Percentiles rank a stretch among this genome's conserved stretches.
Evolutionary conservation across 2,113 vertebrate species (phyloP).

Genomic region (Eubucco bourcierii): DNA sequence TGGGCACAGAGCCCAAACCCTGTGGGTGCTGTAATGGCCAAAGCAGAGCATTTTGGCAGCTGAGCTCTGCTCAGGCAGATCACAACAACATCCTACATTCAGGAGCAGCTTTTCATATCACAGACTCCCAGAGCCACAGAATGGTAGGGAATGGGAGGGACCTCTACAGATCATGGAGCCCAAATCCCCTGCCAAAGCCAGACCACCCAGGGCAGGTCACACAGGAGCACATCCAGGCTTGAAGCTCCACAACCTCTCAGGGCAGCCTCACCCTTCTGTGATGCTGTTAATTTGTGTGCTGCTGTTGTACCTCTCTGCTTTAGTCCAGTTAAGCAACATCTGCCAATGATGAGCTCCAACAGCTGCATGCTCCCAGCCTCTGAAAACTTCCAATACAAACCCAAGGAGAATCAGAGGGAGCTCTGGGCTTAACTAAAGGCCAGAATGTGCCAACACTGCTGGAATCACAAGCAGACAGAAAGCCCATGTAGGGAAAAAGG

Average conservation of each 20-base stretch:
- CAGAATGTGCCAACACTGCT: background rate
- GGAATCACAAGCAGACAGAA: background rate
- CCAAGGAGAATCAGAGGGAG: background rate
- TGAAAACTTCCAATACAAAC: background rate
- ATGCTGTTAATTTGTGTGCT: background rate
- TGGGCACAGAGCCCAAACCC: background rate
- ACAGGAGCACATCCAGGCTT: too few relatives aligned
- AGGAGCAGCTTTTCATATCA: background rate
- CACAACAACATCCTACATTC: fast-evolving
- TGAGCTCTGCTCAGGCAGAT: background rate
- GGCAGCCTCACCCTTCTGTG: too few relatives aligned
- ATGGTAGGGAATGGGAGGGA: too few relatives aligned
- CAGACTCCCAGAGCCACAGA: too few relatives aligned
- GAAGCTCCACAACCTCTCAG: too few relatives aligned
- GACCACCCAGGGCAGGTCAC: too few relatives aligned
- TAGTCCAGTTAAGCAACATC: background rate
- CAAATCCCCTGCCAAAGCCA: too few relatives aligned
- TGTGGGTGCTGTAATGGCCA: fast-evolving
- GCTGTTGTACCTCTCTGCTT: background rate
- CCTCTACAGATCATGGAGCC: too few relatives aligned
- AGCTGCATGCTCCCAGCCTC: background rate
- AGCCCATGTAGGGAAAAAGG: background rate
- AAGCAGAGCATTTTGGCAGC: background rate
- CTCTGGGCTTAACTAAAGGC: background rate
- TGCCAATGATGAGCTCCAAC: background rate